A percentile compares a stretch with the other conserved stretches of the same genome.
Evolutionary conservation across 2,113 vertebrate species (phyloP).

Genomic region (Thryonomys swinderianus): DNA sequence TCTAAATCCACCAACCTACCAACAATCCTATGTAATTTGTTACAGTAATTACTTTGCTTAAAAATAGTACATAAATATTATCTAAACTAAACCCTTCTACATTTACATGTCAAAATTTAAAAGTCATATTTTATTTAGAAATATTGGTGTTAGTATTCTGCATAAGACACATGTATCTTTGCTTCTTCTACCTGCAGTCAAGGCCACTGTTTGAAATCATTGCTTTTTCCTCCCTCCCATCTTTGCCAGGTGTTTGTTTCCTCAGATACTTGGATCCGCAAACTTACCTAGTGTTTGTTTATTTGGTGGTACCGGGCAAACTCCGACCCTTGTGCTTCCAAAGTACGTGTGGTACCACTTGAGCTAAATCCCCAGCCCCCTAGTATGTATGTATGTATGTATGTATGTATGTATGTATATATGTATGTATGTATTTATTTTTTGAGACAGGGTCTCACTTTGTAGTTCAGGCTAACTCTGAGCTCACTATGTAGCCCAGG

Average conservation of each 20-base stretch:
- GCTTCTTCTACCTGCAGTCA: conserved; percentile 7
- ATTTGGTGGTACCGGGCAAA: too few relatives aligned
- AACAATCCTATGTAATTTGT: not conserved
- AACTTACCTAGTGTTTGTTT: not conserved
- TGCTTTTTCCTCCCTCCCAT: not conserved
- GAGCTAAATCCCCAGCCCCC: too few relatives aligned
- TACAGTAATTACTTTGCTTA: conserved; percentile 1
- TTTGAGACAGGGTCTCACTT: too few relatives aligned
- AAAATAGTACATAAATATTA: not conserved
- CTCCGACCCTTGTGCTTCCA: too few relatives aligned
- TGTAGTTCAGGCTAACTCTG: too few relatives aligned
- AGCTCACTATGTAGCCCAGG: too few relatives aligned
- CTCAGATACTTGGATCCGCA: not conserved
- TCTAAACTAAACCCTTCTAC: not conserved
- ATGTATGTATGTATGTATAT: too few relatives aligned
- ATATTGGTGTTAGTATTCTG: not conserved
- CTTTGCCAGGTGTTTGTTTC: conserved; percentile 1
- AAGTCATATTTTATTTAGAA: not conserved
- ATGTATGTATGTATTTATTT: too few relatives aligned
- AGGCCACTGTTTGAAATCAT: conserved; percentile 6
- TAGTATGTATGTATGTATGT: too few relatives aligned
- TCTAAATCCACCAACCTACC: not conserved
- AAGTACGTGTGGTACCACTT: too few relatives aligned
- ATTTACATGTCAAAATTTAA: not conserved
- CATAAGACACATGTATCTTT: not conserved